Percentiles rank a stretch among this genome's conserved stretches.
Conservation (phyloP, 2,113 vertebrate genomes). For the Daphoenositta chrysoptera region DNA sequence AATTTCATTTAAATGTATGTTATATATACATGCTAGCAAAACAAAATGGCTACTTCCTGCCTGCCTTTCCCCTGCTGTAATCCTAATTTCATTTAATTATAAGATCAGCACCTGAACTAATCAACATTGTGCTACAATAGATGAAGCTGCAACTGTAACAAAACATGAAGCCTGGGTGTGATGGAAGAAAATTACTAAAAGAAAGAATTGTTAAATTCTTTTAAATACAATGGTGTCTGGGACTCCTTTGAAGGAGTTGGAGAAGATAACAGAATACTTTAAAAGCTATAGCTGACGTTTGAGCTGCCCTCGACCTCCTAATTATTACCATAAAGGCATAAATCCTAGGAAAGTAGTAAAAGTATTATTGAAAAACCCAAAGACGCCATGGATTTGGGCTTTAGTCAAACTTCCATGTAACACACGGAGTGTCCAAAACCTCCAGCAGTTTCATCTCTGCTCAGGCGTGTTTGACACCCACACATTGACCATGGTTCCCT, state of each 20-base stretch:
- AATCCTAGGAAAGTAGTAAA: not conserved
- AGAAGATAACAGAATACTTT: not conserved
- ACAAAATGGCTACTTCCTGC: not conserved
- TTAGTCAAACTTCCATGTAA: not conserved
- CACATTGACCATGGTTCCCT: not conserved
- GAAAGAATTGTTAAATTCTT: not conserved
- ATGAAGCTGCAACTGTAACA: not conserved
- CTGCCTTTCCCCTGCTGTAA: not conserved
- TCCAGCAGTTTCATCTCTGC: not conserved
- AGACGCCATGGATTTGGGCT: not conserved
- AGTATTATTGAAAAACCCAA: fast-evolving
- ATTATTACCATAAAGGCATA: not conserved
- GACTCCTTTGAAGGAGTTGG: not conserved
- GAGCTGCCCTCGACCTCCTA: not conserved
- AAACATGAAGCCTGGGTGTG: not conserved
- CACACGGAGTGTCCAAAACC: not conserved
- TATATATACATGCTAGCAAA: not conserved
- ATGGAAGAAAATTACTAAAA: not conserved
- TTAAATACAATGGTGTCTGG: not conserved
- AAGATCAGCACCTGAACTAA: not conserved
- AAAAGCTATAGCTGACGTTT: not conserved
- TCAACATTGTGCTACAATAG: not conserved
- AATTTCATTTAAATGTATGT: not conserved
- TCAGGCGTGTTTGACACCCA: not conserved
- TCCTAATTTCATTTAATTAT: not conserved